Evolutionary conservation across 2,113 vertebrate genomes (phyloP).

Genomic region (Ailurus styani): DNA sequence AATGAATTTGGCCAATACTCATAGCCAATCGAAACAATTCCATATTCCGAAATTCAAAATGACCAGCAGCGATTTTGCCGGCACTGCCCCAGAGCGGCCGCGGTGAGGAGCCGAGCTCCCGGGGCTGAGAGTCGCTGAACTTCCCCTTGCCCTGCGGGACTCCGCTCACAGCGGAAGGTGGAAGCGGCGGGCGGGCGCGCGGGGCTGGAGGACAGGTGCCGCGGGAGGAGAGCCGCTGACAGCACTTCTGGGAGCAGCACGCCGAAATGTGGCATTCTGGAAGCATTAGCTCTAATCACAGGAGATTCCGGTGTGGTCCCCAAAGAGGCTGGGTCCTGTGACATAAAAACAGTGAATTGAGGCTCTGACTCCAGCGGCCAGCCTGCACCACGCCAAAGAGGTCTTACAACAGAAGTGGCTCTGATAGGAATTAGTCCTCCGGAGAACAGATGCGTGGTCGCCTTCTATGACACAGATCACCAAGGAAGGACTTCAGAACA

Average conservation of each 20-base stretch:
- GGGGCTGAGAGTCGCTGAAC: neutral
- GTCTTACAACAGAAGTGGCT: neutral
- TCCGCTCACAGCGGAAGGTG: neutral
- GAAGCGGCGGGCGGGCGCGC: fast-evolving
- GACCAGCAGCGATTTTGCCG: neutral
- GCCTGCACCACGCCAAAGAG: fast-evolving
- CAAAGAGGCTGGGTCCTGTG: neutral
- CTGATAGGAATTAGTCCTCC: neutral
- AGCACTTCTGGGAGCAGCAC: neutral
- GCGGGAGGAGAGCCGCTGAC: neutral
- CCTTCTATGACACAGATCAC: neutral
- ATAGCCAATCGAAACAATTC: neutral
- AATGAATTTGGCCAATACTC: neutral
- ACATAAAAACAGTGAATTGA: neutral
- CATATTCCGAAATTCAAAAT: neutral
- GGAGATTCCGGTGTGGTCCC: neutral
- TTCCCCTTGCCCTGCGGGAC: fast-evolving
- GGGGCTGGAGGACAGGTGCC: too few species aligned
- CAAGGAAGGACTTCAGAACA: neutral
- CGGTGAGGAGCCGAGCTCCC: neutral
- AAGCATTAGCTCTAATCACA: neutral
- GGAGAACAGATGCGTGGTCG: neutral
- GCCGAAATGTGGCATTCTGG: neutral
- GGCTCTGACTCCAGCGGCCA: fast-evolving
- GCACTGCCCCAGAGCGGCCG: neutral